Evolutionary conservation across 1,140 invertebrate species (phyloP), one percentile per base, ranked within the genome.

Genomic region (Scylla paramamosain): DNA sequence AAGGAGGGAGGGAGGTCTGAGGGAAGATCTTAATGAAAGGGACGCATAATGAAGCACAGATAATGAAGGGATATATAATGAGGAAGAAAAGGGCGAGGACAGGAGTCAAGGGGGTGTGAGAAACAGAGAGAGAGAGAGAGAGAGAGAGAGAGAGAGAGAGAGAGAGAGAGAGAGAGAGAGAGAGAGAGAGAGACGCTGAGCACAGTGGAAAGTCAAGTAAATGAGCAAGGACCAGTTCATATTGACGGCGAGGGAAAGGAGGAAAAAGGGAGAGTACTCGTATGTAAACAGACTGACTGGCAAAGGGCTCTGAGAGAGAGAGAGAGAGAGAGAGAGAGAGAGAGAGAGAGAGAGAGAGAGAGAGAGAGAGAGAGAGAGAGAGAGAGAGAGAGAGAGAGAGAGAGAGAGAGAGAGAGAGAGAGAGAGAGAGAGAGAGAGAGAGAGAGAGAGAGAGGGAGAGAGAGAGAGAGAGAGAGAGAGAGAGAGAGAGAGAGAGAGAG

Each of bases 381-480:
- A 87, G 86, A 87, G 86, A 87, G 86, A 87, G 86, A 87, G 86
- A 87, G 86, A 87, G 86, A 87, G 86, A 87, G 86, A 87, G 86
- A 87, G 86, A 87, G 4, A 87, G n/a, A 87, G 6, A 20, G 86
- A 48, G 46, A 48, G 46, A 48, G 46, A 48, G 46, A 48, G 46
- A 48, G 46, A 48, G 46, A 48, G 46, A 48, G 46, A 48, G 46
- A 48, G 46, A 48, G 46, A 48, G 46, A 48, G 46, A 48, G 46
- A 48, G 46, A 48, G 46, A 48, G 46, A 48, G 46, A 48, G 46
- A 48, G 46, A 48, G 14, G 46, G 16, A 59, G 39, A 1, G 1
- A 4, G 16, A 59, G 16, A 59, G 12, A 59, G 12, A 59, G 12
- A 48, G 12, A 59, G 12, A 59, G 52, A 59, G 12, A 59, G 12